phyloP scores from a whole-genome alignment of 1,140 invertebrate species.

The Laodelphax striatellus region DNA sequence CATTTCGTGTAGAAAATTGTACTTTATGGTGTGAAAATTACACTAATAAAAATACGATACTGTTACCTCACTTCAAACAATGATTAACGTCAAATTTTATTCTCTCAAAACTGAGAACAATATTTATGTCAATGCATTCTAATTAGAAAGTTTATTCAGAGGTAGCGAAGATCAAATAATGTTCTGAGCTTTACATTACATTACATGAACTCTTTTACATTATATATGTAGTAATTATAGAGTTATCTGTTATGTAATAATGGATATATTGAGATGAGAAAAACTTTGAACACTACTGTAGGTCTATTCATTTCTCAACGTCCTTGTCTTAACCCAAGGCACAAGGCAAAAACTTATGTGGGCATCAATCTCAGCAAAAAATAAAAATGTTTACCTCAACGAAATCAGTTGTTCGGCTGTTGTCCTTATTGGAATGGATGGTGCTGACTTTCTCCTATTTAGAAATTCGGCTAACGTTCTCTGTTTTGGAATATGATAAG shows the following conservation, averaged over 20 bases:
- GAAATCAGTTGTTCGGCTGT: constrained; percentile 38
- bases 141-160: neutral
- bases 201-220: neutral
- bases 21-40: neutral
- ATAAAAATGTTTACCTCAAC: constrained; percentile 38
- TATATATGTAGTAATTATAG: no score
- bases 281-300: no score
- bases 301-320: no score
- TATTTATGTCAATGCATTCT: neutral
- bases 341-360: no score
- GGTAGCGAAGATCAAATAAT: neutral
- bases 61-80: no score
- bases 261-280: neutral
- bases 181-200: neutral
- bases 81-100: no score
- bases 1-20: neutral
- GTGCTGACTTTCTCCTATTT: constrained; percentile 28
- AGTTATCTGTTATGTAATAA: no score
- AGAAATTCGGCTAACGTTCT: constrained; percentile 60
- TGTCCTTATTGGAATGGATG: constrained; percentile 37
- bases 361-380: neutral
- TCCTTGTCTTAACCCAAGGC: no score
- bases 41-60: neutral
- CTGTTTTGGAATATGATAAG: constrained; percentile 66
- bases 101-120: no score